Evolutionary conservation across 2,888 invertebrate species (phyloP), one percentile per base, ranked within the genome.

Genomic region (Dorcus hopei): DNA sequence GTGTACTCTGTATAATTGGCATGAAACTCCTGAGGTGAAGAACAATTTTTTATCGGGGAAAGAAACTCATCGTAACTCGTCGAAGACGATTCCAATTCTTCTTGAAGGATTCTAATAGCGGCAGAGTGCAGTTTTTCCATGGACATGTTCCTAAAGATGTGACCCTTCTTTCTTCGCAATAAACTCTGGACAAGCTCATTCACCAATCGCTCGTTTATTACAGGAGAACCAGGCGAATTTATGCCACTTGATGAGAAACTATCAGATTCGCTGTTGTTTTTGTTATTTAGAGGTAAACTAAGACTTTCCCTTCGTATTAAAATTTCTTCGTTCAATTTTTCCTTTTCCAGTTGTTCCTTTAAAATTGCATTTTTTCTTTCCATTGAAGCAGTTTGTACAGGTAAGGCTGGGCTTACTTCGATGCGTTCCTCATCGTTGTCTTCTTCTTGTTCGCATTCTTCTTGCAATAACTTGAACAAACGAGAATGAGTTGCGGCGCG

Each of bases 401-500:
- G 57, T 65, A 40, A 47, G 52, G 26, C 60, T 60, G 23, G 60
- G 26, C 6, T 33, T 33, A 6, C 26, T 33, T 33, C 6, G 65
- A 61, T 47, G n/a, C 45, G 47, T 43, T 78, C 76, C 6, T 72
- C 72, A 11, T 69, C 66, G 50, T 73, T 71, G 56, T 73, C 73
- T 43, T 73, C 75, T 51, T 77, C 77, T 3, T 72, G 70, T 47
- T 81, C 81, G 68, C 81, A 80, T 67, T 84, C 86, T 49, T 85
- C 85, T 72, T 85, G 87, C 19, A 89, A 74, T 9, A 89, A 75
- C 68, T 85, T 85, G 68, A 87, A 88, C 16, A 89, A 77, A 63
- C 89, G 80, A 45, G 88, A 89, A 76, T 89, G 89, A 41, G 89
- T 89, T 40, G 87, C 85, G 3, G 88, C 88, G 52, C 89, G 79